Evolutionary conservation across 2,888 invertebrate species (phyloP).

Genomic region (Holacanthella duospinosa): DNA sequence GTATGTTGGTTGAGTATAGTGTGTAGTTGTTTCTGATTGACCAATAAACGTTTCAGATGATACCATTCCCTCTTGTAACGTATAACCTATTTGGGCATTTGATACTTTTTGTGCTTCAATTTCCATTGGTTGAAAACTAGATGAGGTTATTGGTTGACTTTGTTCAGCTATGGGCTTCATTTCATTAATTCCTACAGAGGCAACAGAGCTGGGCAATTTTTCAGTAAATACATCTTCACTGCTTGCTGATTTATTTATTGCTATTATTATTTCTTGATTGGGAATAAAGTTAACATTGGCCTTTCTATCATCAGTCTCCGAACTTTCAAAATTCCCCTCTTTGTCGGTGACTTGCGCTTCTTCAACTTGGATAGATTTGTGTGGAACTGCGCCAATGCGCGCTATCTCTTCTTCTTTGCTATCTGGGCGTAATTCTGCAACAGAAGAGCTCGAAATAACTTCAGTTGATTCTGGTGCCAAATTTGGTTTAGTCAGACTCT

Average conservation of each 20-base stretch:
- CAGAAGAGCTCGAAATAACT: background rate
- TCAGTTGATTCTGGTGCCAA: background rate
- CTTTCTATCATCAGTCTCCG: background rate
- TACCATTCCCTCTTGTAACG: background rate
- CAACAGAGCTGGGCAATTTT: background rate
- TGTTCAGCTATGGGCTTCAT: background rate
- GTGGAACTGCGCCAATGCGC: background rate
- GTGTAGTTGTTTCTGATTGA: background rate
- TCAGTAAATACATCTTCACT: background rate
- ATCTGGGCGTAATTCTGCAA: background rate
- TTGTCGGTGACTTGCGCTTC: background rate
- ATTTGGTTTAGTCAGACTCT: background rate
- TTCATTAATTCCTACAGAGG: background rate
- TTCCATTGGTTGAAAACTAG: background rate
- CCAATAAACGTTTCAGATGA: background rate
- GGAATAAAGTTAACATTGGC: background rate
- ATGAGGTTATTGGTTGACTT: background rate
- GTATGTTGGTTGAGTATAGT: background rate
- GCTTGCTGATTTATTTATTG: slow-evolving; percentile 2
- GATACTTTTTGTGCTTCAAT: background rate
- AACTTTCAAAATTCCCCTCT: background rate
- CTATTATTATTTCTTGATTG: background rate
- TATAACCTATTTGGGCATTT: background rate
- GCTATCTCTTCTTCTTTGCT: background rate
- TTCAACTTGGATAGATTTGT: background rate